Percentiles rank a stretch among this genome's conserved stretches.
Evolutionary conservation across 92 coral and sea anemone genomes (phyloP).

Genomic region (Umimayanthus kanabou): DNA sequence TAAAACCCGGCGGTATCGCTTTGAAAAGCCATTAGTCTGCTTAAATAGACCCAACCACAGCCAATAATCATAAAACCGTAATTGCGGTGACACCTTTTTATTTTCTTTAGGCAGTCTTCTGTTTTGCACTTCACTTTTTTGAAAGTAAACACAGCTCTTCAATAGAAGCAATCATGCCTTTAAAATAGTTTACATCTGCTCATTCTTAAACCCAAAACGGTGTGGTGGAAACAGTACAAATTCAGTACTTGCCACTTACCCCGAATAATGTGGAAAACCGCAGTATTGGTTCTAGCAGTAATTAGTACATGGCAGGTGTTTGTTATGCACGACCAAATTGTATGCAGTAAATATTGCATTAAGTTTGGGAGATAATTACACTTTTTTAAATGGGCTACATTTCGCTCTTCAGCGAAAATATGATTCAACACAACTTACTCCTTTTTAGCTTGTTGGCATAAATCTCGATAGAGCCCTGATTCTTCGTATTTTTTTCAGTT

Average conservation of each 20-base stretch:
- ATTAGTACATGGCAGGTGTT: neutral
- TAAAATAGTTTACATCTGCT: neutral
- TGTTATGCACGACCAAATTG: neutral
- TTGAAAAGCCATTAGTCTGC: neutral
- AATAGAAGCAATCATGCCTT: no score
- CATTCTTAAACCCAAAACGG: neutral
- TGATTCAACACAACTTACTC: no score
- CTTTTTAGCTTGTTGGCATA: no score
- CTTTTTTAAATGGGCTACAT: neutral
- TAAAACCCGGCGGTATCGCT: neutral
- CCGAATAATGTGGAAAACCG: neutral
- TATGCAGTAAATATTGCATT: neutral
- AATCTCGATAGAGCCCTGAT: neutral
- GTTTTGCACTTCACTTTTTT: neutral
- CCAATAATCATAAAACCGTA: neutral
- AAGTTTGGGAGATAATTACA: neutral
- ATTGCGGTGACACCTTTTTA: neutral
- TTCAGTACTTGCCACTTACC: neutral
- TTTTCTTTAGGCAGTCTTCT: neutral
- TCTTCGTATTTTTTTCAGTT: neutral
- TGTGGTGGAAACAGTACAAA: neutral
- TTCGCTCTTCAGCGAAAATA: no score
- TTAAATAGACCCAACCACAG: neutral
- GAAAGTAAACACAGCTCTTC: neutral
- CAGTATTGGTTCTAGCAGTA: neutral